Evolutionary conservation across 2,113 vertebrate genomes (phyloP).

Genomic region (Osmerus mordax): DNA sequence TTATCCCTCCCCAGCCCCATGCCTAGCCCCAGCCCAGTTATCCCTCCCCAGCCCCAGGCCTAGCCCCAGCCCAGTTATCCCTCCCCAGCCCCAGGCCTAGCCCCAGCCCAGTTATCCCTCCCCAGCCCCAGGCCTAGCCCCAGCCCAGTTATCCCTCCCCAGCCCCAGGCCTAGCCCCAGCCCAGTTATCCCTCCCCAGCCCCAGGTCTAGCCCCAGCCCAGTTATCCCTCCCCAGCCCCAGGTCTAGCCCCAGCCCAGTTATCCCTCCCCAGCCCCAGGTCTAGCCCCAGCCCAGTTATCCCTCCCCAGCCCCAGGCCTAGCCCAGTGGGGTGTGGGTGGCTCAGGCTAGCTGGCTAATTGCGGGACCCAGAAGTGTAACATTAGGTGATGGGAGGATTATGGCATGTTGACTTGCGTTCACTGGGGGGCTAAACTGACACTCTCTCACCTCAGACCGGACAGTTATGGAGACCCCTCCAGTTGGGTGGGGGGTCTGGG

Average conservation of each 20-base stretch:
- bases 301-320: not conserved
- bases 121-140: too few relatives aligned
- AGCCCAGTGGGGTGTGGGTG: constrained; percentile 28
- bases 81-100: not conserved
- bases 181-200: too few relatives aligned
- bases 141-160: too few relatives aligned
- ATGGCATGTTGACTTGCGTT: constrained; percentile 71
- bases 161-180: too few relatives aligned
- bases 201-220: too few relatives aligned
- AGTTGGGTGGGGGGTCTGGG: constrained; percentile 53
- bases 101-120: not conserved
- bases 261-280: not conserved
- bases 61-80: constrained; percentile 29
- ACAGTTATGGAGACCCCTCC: constrained; percentile 64
- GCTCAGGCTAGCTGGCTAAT: constrained; percentile 57
- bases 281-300: constrained; percentile 25
- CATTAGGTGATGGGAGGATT: constrained; percentile 68
- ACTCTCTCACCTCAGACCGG: constrained; percentile 55
- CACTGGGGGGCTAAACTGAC: constrained; percentile 66
- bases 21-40: constrained; percentile 20
- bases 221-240: too few relatives aligned
- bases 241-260: too few relatives aligned
- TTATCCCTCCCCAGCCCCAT: constrained; percentile 22
- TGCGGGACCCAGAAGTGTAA: constrained; percentile 67
- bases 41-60: constrained; percentile 8